Base-by-base conservation (phyloP, 2,797 vertebrate species). In the Danio jaintianensis region DNA sequence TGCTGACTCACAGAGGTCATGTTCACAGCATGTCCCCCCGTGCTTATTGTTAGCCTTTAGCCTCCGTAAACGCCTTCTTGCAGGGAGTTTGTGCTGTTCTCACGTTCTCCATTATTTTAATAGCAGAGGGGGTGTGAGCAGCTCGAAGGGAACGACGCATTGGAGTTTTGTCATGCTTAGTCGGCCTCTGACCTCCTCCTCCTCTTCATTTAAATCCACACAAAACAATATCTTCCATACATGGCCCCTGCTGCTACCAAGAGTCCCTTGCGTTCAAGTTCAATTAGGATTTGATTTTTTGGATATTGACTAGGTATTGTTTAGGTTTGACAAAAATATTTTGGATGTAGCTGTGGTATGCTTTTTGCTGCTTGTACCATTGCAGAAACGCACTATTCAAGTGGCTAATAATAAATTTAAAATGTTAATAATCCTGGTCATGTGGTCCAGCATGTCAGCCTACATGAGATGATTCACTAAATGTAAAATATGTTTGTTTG, bases 41-140 rank as follows among this genome's bases (percentile, higher is more conserved):
- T 66, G 42, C 69, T 87, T 78, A 63, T 89, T 85, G 85, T 89
- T 86, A 68, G 55, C 71, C 71, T 81, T 75, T 77, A 45, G 66
- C 52, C 74, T 70, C 48, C 6, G 13, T 45, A 56, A 56, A 52
- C 5, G 50, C 48, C 43, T 52, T 71, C 74, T 50, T 73, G 69
- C 29, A 48, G 16, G 6, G 48, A 52, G 63, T 55, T 69, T 69
- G 71, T 75, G 43, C 45, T 22, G 10, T 48, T 64, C 22, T 78
- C 47, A 45, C 66, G 69, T 53, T 82, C 66, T 47, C 22, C 63
- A 48, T 63, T 47, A 36, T 76, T 55, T 71, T 71, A 76, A 76
- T 64, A 70, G 66, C 58, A 77, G 48, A 78, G 58, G 56, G 56
- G 40, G 66, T 55, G 66, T 36, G 18, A 69, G 68, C 16, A 63